These are phyloP conservation scores for Crioceris asparagi DNA, from an alignment of 2,888 invertebrate species.

Conservation along the genomic window DNA sequence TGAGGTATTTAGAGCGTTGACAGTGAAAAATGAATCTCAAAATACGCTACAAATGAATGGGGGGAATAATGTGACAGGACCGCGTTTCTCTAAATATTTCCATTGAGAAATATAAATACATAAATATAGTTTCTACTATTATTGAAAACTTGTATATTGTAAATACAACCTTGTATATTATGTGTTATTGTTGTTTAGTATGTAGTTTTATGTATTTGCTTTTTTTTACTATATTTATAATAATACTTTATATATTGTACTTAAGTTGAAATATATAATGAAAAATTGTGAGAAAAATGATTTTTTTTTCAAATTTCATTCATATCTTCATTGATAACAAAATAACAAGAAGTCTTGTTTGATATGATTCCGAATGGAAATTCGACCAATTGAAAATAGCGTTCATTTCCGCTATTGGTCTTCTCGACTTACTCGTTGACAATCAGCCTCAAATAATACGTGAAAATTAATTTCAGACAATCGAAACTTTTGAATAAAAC, in stretches of 20 bases:
- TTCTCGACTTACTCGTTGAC: no score
- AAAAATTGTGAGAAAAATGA: no score
- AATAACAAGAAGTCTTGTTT: no score
- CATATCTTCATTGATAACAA: no score
- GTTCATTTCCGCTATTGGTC: no score
- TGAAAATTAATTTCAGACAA: no score
- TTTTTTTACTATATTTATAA: slow-evolving; percentile 22
- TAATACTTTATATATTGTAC: slow-evolving; percentile 20
- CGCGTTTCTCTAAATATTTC: slow-evolving; percentile 48
- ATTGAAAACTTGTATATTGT: slow-evolving; percentile 17
- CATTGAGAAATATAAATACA: slow-evolving; percentile 30
- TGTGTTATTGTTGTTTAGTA: slow-evolving; percentile 21
- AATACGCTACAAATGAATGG: slow-evolving; percentile 32
- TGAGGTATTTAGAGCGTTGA: slow-evolving; percentile 31
- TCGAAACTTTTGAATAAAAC: no score
- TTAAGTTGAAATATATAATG: slow-evolving; percentile 17
- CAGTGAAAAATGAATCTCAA: slow-evolving; percentile 23
- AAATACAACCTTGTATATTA: slow-evolving; percentile 6
- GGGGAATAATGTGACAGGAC: slow-evolving; percentile 29
- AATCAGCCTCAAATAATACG: no score
- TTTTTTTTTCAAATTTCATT: no score
- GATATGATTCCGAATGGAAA: no score
- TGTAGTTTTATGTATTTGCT: slow-evolving; percentile 19
- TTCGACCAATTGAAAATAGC: no score
- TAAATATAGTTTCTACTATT: slow-evolving; percentile 8